These are phyloP conservation scores for Apteryx owenii DNA, from an alignment of 2,113 vertebrate genomes.

Conservation along the genomic window DNA sequence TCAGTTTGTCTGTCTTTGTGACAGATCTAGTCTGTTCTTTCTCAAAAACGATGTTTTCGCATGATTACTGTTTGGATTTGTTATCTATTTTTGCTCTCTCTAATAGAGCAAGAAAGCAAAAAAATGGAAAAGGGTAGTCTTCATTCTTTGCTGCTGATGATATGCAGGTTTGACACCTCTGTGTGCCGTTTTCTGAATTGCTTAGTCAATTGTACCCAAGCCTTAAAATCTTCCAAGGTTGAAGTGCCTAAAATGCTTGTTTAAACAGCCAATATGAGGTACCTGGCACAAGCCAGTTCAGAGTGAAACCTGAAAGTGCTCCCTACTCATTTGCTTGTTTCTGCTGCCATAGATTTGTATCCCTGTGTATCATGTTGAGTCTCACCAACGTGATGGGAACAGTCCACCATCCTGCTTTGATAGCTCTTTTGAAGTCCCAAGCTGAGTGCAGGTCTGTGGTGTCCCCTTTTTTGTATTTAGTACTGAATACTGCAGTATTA, in stretches of 20 bases:
- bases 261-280: not conserved
- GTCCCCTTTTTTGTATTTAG: too few relatives aligned
- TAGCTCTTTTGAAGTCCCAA: not conserved
- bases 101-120: not conserved
- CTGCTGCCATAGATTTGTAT: not conserved
- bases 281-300: not conserved
- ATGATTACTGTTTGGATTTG: not conserved
- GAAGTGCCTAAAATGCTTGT: not conserved
- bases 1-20: not conserved
- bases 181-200: not conserved
- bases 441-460: not conserved
- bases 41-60: not conserved
- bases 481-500: not conserved
- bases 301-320: not conserved
- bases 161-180: not conserved
- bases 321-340: not conserved
- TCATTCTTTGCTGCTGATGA: not conserved
- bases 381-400: not conserved
- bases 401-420: not conserved
- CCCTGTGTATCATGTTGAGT: not conserved
- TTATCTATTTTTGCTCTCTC: not conserved
- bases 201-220: not conserved
- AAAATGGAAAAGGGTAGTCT: not conserved
- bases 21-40: not conserved
- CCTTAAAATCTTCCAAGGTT: slow-evolving; percentile 7